Evolutionary conservation across 2,113 vertebrate genomes (phyloP), one percentile per base, ranked within the genome.

Genomic region (Murina feae): DNA sequence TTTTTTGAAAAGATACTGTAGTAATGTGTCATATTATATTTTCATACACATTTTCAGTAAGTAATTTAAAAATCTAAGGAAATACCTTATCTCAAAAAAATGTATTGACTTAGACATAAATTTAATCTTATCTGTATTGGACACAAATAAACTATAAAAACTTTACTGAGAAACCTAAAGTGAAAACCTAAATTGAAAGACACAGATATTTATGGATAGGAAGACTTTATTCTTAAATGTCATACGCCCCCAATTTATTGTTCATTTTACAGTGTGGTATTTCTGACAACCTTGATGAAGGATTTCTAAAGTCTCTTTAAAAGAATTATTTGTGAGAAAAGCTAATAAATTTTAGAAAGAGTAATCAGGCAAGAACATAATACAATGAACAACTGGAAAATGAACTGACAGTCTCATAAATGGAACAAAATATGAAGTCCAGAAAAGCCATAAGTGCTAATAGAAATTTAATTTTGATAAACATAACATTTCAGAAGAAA

Each of bases 161-260:
- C 28, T 74, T 49, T 65, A 72, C 44, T 82, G 20, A 87, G 60
- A 91, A 91, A 72, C 65, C 60, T 78, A 83, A 86, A 76, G 47
- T n/a, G 72, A 88, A 87, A 79, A 65, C 35, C 39, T 94, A 91
- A 86, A 89, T 53, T 86, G 35, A 89, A 94, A 91, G 55, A 66
- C 4, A 85, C 5, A 32, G 60, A 47, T 87, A 28, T 88, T 74
- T 75, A 71, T 58, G 16, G n/a, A 53, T 90, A 39, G 10, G 4
- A 75, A 49, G 28, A 81, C 4, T 81, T 3, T 81, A n/a, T 90
- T 87, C 90, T 87, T 47, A 95, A 90, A 58, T 60, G 37, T 79
- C 65, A 68, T 63, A 55, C 39, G 72, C 28, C 65, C 6, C 65
- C 72, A 93, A 32, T 95, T 90, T 63, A 93, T 72, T 91, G 63